Conservation (phyloP, 2,888 invertebrate genomes). For the Scaptomyza polygonia region DNA sequence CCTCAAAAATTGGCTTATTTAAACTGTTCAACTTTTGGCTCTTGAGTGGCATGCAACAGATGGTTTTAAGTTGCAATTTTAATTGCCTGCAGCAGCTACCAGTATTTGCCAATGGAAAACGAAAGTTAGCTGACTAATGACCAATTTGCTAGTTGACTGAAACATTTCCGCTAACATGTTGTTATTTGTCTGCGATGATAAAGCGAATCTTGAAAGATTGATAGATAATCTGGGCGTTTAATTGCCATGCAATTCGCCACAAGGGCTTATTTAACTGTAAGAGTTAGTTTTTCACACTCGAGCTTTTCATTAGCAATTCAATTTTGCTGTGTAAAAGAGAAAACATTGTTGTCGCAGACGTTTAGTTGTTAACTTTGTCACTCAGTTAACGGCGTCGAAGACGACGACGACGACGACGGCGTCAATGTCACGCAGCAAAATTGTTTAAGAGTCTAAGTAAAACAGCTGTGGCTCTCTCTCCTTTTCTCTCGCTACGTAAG, state of each 20-base stretch:
- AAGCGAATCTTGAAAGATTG: constrained; percentile 25
- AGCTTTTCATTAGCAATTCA: constrained; percentile 42
- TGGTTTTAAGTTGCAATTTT: background rate
- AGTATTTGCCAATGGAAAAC: constrained; percentile 20
- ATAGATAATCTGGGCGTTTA: constrained; percentile 18
- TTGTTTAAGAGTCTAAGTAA: constrained; percentile 36
- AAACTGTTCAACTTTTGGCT: background rate
- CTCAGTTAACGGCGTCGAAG: constrained; percentile 13
- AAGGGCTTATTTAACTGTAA: constrained; percentile 23
- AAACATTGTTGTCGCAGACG: constrained; percentile 30
- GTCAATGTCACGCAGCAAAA: constrained; percentile 45
- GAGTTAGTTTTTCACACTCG: constrained; percentile 29
- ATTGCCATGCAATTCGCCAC: constrained; percentile 45
- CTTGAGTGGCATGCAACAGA: background rate
- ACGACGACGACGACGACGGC: constrained; percentile 9
- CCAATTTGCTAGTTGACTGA: constrained; percentile 14
- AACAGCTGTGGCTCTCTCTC: constrained; percentile 41
- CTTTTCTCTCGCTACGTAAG: constrained; percentile 45
- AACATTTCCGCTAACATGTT: constrained; percentile 28
- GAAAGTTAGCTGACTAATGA: constrained; percentile 41
- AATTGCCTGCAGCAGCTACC: background rate
- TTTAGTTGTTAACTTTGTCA: constrained; percentile 41
- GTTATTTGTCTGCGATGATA: constrained; percentile 39
- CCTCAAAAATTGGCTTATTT: background rate
- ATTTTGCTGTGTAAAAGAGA: constrained; percentile 52